Conservation (phyloP, 2,797 vertebrate species). For the Oceanodroma leucorhoa region DNA sequence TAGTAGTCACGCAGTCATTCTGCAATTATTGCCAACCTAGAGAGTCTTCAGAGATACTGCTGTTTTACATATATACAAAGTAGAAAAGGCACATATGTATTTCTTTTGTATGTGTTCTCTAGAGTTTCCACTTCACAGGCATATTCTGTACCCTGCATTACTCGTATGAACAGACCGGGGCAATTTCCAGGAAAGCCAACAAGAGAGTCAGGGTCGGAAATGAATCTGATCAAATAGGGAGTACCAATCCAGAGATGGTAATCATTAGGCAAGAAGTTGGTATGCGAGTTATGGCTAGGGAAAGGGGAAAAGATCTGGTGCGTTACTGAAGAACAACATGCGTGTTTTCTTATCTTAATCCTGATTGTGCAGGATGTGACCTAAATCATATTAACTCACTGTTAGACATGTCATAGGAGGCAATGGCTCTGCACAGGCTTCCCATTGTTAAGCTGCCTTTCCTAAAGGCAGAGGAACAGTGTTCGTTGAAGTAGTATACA, state of each 20-base stretch:
- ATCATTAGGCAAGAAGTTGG: not conserved
- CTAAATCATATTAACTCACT: not conserved
- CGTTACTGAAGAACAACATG: fast-evolving
- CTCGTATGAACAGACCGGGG: not conserved
- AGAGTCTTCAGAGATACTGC: not conserved
- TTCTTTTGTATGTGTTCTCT: not conserved
- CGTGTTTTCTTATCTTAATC: not conserved
- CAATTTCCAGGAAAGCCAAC: not conserved
- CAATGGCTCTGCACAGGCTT: not conserved
- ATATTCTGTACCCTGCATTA: not conserved
- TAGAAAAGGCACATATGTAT: fast-evolving
- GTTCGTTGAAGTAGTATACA: not conserved
- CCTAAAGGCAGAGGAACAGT: not conserved
- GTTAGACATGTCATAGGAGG: not conserved
- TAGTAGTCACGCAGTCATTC: not conserved
- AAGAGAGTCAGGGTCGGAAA: not conserved
- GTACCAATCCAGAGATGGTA: not conserved
- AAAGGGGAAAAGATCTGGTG: not conserved
- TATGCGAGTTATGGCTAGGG: not conserved
- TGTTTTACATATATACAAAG: not conserved
- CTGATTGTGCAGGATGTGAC: not conserved
- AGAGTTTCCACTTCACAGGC: fast-evolving
- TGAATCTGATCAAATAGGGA: fast-evolving
- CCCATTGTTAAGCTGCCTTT: not conserved
- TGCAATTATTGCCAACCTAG: not conserved